Base-by-base conservation (phyloP, 1,140 invertebrate genomes). In the Platyscapa corneri region DNA sequence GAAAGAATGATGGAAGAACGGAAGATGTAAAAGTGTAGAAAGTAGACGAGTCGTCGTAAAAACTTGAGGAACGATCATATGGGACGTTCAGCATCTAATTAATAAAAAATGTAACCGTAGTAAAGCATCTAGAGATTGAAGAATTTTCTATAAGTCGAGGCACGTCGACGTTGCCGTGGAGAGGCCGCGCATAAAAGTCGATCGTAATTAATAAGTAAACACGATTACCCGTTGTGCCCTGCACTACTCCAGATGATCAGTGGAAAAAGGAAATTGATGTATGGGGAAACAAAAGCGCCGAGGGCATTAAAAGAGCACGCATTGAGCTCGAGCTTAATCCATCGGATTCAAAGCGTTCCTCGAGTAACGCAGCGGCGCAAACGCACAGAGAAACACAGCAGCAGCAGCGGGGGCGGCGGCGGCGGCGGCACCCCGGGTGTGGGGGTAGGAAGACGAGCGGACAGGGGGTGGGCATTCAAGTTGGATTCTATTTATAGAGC, bases 401-500 rank as follows among this genome's bases (percentile, higher is more conserved):
- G 18, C 16, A 18, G 30, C 14, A 49, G 37, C 37, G 12, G 42
- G 6, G 12, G 6, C 42, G 12, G 6, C 42, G 42, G 6, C 42
- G 12, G 42, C 42, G 6, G 5, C 42, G 12, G 6, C 42, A 12
- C 42, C 42, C 12, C 42, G 6, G 42, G 76, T 60, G 32, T 72
- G 60, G 75, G 72, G 65, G 72, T 80, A 70, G 87, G 78, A 84
- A 77, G 76, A 86, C 81, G 86, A 60, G 46, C 60, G 37, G 84
- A 78, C 76, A 60, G 72, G 76, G 77, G 75, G 79, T 80, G 72
- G 85, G 82, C 81, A 42, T 32, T 82, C 79, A 87, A 86, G 88
- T 89, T 89, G 90, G 88, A 89, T 91, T 91, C 91, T 92, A 92
- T 92, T 92, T 92, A 92, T 92, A 92, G 91, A 92, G 91, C 86